Percentiles rank a stretch among this genome's conserved stretches.
Conservation (phyloP, 2,797 vertebrate species). For the Nyctibius grandis region DNA sequence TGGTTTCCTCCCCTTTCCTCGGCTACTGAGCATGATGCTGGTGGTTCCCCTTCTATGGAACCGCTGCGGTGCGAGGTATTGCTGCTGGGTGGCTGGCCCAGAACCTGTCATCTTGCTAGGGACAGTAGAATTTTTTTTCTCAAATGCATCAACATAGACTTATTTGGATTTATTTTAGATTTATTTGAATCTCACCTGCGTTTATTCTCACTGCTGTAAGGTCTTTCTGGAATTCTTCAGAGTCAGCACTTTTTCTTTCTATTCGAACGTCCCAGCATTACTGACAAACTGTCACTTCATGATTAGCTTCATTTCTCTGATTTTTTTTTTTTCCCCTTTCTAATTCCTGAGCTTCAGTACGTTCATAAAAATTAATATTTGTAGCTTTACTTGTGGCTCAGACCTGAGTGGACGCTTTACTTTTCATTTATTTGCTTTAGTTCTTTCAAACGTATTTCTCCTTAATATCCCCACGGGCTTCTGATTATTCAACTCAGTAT, state of each 20-base stretch:
- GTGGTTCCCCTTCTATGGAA: background rate
- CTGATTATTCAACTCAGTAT: background rate
- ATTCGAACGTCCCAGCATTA: background rate
- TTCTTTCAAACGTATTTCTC: background rate
- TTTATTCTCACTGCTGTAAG: accelerated
- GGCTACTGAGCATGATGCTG: background rate
- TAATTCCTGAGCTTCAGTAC: background rate
- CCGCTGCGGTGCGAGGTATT: accelerated
- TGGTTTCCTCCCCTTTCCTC: background rate
- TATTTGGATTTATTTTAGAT: too few species aligned
- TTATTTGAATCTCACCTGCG: background rate
- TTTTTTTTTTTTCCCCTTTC: background rate
- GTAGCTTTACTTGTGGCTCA: background rate
- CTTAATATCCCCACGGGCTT: accelerated
- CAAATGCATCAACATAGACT: accelerated
- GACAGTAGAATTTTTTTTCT: background rate
- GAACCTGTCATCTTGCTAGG: background rate
- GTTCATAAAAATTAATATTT: background rate
- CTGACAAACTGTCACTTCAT: background rate
- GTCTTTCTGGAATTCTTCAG: background rate
- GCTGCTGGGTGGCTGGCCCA: background rate
- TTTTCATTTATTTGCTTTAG: background rate
- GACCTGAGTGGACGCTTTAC: accelerated
- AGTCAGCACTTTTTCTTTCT: background rate
- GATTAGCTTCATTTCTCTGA: background rate